Base-by-base conservation (phyloP, 2,888 invertebrate genomes). In the Carterocephalus palaemon region DNA sequence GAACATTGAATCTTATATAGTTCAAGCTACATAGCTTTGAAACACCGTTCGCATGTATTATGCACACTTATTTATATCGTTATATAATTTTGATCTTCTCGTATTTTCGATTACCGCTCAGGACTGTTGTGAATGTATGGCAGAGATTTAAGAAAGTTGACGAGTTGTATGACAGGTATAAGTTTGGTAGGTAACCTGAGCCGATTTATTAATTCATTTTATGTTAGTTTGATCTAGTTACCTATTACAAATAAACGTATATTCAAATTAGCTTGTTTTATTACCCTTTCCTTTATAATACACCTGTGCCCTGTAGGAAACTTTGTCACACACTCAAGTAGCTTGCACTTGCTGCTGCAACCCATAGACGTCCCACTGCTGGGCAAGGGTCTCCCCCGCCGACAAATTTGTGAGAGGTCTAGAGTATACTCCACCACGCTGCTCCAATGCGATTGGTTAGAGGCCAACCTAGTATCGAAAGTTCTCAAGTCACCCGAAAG, bases 181-280 rank as follows among this genome's bases (percentile, higher is more conserved):
- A 37, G 50, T 53, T 51, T 54, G 58, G 37, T 48, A 51, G 55
- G 56, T 49, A 50, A 57, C 68, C 78, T 75, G 84, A 66, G 81
- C 66, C 56, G 62, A 66, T 78, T 81, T 82, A 81, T 75, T 68
- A 72, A 76, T 82, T 70, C 68, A 60, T 79, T n/a, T n/a, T n/a
- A 74, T 67, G 62, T 75, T 81, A 75, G 70, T 74, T 73, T 69
- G 63, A 71, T 72, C 66, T 76, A 75, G 73, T 75, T 78, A 69
- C 66, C 79, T 75, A 36, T 36, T 80, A 77, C 71, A 79, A 72
- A 78, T 80, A 78, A 79, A 81, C 69, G 66, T 72, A 56, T 60
- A 60, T 57, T 56, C 56, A 52, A 53, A 40, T 43, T 38, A 36
- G 10, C 8, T 22, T 39, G 43, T 54, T 52, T 56, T 37, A 47